Base-by-base conservation (phyloP, 2,888 invertebrate genomes). In the Vesta saturnalis region DNA sequence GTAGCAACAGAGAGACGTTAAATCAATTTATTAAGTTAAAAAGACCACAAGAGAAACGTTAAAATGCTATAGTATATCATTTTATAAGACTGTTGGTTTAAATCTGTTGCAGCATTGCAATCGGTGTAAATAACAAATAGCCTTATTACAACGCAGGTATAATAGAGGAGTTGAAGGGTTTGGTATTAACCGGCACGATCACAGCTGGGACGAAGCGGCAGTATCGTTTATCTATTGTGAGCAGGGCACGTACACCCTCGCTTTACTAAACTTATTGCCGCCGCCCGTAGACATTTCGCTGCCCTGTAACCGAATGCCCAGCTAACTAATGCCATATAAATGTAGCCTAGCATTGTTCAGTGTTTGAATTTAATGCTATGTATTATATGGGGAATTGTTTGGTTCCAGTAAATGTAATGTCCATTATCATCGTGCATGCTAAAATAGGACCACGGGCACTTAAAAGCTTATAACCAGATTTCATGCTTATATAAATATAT, bases 331-430 rank as follows among this genome's bases (percentile, higher is more conserved):
- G 73, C 70, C 64, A 67, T 68, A 72, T 74, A 74, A 75, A 74
- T 74, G 74, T 76, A 73, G 73, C 73, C 73, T 74, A 73, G 72
- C 74, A 75, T 76, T 76, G 75, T 74, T 69, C 61, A 72, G 54
- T 71, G 73, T 73, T 75, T 72, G 73, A 74, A 76, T 77, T 77
- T 77, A 72, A 75, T 74, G 75, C 74, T 70, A 57, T 71, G 69
- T 73, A 75, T 74, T 76, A 76, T 75, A 72, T 72, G 54, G 69
- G 72, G 72, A 71, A 77, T 72, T 75, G 74, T 75, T 76, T 75
- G 67, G 69, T 73, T 72, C 73, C 67, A 71, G 71, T 72, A 75
- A 76, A 76, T 75, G 76, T 54, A 72, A 72, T 75, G 77, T 76
- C 75, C 75, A 74, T 77, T 76, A 75, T 67, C 67, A 75, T 67